Percentiles rank a stretch among this genome's conserved stretches.
Conservation (phyloP, 2,113 vertebrate species). For the Chaenogobius annularis region DNA sequence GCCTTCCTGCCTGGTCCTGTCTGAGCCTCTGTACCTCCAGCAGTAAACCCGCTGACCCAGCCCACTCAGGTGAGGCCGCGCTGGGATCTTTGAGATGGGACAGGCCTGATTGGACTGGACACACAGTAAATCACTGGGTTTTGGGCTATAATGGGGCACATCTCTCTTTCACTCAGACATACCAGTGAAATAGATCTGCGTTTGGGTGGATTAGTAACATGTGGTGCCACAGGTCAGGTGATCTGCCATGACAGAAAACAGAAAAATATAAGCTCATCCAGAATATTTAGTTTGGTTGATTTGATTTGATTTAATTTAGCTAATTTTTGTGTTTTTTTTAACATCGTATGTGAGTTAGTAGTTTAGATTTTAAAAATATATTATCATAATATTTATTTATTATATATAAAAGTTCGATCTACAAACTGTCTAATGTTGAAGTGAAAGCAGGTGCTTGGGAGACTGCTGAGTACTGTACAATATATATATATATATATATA, state of each 20-base stretch:
- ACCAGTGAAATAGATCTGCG: not conserved
- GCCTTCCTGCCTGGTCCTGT: not conserved
- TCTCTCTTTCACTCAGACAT: not conserved
- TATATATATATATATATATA: no score
- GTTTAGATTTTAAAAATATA: no score
- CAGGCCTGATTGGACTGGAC: not conserved
- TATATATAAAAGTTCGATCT: no score
- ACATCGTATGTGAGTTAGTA: no score
- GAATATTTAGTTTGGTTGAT: no score
- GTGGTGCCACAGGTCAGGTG: slow-evolving; percentile 3
- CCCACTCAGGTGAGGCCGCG: not conserved
- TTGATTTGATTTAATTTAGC: no score
- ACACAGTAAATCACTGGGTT: slow-evolving; percentile 3
- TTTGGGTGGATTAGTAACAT: slow-evolving; percentile 7
- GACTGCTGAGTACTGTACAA: no score
- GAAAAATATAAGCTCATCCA: no score
- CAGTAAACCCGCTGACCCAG: slow-evolving; percentile 5
- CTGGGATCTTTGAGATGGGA: not conserved
- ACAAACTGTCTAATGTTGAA: not conserved
- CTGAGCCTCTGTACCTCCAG: slow-evolving; percentile 6
- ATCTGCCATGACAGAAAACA: not conserved
- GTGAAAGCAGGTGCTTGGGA: not conserved
- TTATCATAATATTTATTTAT: no score
- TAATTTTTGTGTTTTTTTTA: no score
- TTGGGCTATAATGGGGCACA: not conserved